A percentile compares a stretch with the other conserved stretches of the same genome.
Conservation (phyloP, 2,888 invertebrate genomes). For the Xylota segnis region DNA sequence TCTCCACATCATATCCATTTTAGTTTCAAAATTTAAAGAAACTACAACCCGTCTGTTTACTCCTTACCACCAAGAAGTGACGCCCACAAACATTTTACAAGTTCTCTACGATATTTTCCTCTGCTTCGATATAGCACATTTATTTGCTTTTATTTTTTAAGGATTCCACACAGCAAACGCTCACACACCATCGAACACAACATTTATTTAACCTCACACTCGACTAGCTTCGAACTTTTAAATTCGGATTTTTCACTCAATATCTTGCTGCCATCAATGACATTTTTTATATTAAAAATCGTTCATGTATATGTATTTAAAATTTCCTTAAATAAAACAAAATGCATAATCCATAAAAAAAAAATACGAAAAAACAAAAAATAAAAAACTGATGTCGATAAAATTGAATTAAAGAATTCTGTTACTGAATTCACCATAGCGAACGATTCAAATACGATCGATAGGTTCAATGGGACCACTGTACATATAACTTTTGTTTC, state of each 20-base stretch:
- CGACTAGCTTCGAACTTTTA: background rate
- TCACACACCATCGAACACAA: background rate
- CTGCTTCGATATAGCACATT: background rate
- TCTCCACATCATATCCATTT: no score
- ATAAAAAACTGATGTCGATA: constrained; percentile 47
- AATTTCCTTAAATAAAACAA: background rate
- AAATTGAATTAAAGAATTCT: constrained; percentile 42
- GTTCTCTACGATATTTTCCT: no score
- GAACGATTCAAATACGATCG: constrained; percentile 67
- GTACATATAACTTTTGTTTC: constrained; percentile 64
- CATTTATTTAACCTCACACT: background rate
- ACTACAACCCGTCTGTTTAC: no score
- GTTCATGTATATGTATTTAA: constrained; percentile 2
- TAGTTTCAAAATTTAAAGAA: no score
- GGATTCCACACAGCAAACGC: background rate
- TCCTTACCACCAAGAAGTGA: no score
- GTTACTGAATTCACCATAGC: constrained; percentile 58
- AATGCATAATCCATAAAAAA: constrained; percentile 34
- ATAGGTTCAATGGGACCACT: constrained; percentile 76
- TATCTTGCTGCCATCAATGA: constrained; percentile 34
- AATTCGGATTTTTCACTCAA: constrained; percentile 11
- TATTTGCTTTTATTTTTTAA: background rate
- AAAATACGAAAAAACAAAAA: background rate
- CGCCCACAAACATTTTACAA: no score
- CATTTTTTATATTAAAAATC: constrained; percentile 28